These are phyloP conservation scores for Netelia fuscicornis DNA, from an alignment of 2,888 invertebrate species.

Conservation along the genomic window DNA sequence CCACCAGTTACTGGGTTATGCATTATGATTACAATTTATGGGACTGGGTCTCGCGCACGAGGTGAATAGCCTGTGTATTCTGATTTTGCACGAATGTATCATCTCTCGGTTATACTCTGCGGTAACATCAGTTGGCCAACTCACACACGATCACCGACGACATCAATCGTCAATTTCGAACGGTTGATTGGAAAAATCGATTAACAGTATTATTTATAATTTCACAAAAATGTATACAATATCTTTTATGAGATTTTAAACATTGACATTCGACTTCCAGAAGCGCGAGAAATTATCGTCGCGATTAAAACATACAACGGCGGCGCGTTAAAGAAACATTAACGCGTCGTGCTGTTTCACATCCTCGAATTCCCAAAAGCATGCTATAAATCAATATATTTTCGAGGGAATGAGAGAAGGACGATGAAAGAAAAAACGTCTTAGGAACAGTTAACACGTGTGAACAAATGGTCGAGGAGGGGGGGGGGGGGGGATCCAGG, in stretches of 20 bases:
- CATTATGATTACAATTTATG: conserved; percentile 80
- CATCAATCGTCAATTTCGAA: no score
- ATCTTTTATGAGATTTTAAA: background rate
- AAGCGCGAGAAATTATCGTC: conserved; percentile 9
- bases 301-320: conserved; percentile 51
- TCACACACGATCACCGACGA: conserved; percentile 23
- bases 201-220: background rate
- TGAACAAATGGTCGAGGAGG: conserved; percentile 74
- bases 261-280: conserved; percentile 17
- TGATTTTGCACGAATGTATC: conserved; percentile 72
- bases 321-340: conserved; percentile 40
- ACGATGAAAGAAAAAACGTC: conserved; percentile 63
- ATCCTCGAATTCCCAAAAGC: conserved; percentile 73
- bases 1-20: conserved; percentile 64
- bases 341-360: conserved; percentile 42
- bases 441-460: conserved; percentile 72
- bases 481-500: conserved; percentile 29
- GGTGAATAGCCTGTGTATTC: conserved; percentile 59
- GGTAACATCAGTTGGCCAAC: conserved; percentile 46
- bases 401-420: conserved; percentile 70
- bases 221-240: background rate
- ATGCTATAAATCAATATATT: conserved; percentile 76
- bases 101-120: conserved; percentile 40
- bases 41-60: conserved; percentile 74
- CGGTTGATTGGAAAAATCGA: background rate